Conservation (phyloP, 2,888 invertebrate species). For the Arge pagana region DNA sequence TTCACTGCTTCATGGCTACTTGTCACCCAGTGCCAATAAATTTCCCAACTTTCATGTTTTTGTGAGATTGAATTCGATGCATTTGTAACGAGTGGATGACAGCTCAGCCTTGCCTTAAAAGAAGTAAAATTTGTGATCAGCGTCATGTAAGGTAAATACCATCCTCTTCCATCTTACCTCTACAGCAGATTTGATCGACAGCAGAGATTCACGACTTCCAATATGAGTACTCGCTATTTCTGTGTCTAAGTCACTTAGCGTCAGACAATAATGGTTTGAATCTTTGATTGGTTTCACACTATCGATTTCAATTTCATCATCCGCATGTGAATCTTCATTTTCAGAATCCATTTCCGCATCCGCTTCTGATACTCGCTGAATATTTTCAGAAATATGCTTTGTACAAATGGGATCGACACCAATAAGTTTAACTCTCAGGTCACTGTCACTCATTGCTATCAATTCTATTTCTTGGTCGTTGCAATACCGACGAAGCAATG, state of each 20-base stretch:
- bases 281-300: background rate
- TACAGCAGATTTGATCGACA: no score
- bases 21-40: constrained; percentile 50
- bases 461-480: background rate
- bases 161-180: constrained; percentile 3
- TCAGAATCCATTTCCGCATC: constrained; percentile 42
- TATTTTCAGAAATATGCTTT: background rate
- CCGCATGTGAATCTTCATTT: constrained; percentile 42
- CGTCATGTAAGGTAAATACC: background rate
- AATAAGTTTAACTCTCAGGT: constrained; percentile 1
- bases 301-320: constrained; percentile 45
- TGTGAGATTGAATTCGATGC: constrained; percentile 30
- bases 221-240: no score
- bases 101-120: constrained; percentile 22
- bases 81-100: constrained; percentile 11
- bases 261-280: constrained; percentile 2
- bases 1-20: constrained; percentile 29
- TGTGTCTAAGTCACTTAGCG: constrained; percentile 2
- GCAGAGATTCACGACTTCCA: constrained; percentile 33
- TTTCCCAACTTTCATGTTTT: constrained; percentile 43
- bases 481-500: background rate
- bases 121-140: constrained; percentile 20
- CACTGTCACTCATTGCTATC: background rate
- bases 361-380: constrained; percentile 5
- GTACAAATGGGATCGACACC: background rate